Conservation (phyloP, 2,113 vertebrate species). For the Macaca fascicularis region DNA sequence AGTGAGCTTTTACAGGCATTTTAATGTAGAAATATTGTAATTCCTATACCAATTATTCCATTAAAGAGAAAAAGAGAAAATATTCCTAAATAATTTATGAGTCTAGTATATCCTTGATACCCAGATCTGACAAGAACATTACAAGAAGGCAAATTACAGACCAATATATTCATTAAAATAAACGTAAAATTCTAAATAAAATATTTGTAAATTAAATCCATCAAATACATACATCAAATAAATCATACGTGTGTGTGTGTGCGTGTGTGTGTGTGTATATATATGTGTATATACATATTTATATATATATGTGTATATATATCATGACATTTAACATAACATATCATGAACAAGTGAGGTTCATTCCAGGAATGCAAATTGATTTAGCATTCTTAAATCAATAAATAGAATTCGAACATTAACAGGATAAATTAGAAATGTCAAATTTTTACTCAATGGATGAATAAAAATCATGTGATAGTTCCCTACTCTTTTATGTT, state of each 20-base stretch:
- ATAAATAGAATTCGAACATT: background rate
- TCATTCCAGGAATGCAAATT: background rate
- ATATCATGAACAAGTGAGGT: background rate
- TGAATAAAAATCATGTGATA: slow-evolving; percentile 9
- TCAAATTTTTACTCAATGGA: background rate
- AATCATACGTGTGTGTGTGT: accelerated
- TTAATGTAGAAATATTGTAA: background rate
- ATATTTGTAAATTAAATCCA: background rate
- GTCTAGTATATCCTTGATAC: background rate
- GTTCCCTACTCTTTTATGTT: background rate
- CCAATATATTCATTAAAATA: background rate
- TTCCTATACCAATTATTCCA: background rate
- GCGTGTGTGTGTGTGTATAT: background rate
- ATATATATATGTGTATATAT: background rate
- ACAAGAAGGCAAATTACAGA: background rate
- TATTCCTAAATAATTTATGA: background rate
- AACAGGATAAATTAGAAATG: slow-evolving; percentile 15
- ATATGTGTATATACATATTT: background rate
- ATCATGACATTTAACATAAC: background rate
- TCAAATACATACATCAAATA: background rate
- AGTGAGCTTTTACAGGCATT: background rate
- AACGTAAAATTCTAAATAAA: slow-evolving; percentile 36
- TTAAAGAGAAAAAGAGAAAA: background rate
- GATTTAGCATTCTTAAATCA: background rate
- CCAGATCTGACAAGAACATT: background rate